phyloP scores from a whole-genome alignment of 1,140 invertebrate genomes.

The Phenacoccus solenopsis region DNA sequence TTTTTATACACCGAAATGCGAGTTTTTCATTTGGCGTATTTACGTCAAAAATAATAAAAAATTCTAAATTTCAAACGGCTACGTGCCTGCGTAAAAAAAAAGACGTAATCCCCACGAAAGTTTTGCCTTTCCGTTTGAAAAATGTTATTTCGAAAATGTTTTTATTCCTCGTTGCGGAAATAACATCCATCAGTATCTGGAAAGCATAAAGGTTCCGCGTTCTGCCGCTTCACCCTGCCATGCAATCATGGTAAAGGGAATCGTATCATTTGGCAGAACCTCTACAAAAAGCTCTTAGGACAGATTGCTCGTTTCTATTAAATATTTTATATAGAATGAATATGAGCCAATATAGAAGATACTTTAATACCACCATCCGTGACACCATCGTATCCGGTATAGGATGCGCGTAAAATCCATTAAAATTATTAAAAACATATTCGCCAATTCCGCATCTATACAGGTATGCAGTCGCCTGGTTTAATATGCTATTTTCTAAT shows the following conservation, averaged over 20 bases:
- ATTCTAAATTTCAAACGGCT: no score
- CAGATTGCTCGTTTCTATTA: background rate
- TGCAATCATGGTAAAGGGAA: background rate
- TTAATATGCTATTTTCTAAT: no score
- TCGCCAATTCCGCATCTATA: no score
- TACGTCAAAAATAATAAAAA: no score
- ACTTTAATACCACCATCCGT: background rate
- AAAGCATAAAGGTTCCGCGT: background rate
- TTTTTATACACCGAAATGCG: no score
- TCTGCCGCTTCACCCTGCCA: no score
- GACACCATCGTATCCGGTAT: background rate
- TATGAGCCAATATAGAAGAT: background rate
- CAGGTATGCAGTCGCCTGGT: no score
- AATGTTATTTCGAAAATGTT: background rate
- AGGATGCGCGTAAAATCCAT: background rate
- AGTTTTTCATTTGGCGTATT: no score
- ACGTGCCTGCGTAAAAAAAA: no score
- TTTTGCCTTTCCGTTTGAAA: background rate
- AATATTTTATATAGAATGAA: slow-evolving; percentile 4
- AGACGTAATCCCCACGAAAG: background rate
- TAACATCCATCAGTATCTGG: background rate
- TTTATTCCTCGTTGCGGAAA: background rate
- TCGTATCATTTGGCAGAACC: background rate
- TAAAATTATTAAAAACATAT: background rate
- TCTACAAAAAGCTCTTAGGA: background rate